Base-by-base conservation (phyloP, 2,113 vertebrate genomes). In the Sporophila hypoxantha region DNA sequence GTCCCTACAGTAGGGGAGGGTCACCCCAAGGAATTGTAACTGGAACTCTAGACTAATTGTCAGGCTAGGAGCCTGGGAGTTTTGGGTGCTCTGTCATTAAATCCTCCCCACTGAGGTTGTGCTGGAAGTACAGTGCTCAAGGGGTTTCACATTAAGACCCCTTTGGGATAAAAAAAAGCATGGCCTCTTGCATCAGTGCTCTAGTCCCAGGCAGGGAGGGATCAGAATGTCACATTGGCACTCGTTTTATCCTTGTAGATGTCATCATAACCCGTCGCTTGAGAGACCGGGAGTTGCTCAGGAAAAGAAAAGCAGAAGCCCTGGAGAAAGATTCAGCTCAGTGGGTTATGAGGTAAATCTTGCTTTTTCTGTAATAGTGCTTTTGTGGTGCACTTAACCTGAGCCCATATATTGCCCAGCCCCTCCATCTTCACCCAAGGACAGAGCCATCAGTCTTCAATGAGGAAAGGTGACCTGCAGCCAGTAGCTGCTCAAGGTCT, bases 241-340 rank as follows among this genome's bases (percentile, higher is more conserved):
- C 32, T 91, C 42, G 7, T 29, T 94, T 94, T 91, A 41, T 85
- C 80, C 20, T 82, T 79, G 75, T 50, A 97, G 96, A 91, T 36
- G 42, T 91, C 86, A 91, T 74, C 91, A 95, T 88, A 82, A 95
- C 93, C 9, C 89, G 36, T 26, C 94, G 96, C 75, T 74, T 99
- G 94, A 96, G 99, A 88, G 98, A 99, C 94, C 97, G 99, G 88
- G 97, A 98, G 36, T 90, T 98, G 73, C 98, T 99, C 80, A 98
- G 93, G 78, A 99, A 98, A 93, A 98, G 98, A 92, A 99, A 96
- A 94, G 98, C 97, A 2, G 98, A 99, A 96, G 97, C 97, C 5
- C 95, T 97, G 68, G 97, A 98, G 76, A 98, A 98, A 94, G 96
- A 98, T 17, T 97, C 96, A 60, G 79, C 95, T 84, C 97, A 98